A percentile compares a stretch with the other conserved stretches of the same genome.
These are phyloP conservation scores for Athripsodes cinereus DNA, from an alignment of 2,888 invertebrate species.

Conservation along the genomic window DNA sequence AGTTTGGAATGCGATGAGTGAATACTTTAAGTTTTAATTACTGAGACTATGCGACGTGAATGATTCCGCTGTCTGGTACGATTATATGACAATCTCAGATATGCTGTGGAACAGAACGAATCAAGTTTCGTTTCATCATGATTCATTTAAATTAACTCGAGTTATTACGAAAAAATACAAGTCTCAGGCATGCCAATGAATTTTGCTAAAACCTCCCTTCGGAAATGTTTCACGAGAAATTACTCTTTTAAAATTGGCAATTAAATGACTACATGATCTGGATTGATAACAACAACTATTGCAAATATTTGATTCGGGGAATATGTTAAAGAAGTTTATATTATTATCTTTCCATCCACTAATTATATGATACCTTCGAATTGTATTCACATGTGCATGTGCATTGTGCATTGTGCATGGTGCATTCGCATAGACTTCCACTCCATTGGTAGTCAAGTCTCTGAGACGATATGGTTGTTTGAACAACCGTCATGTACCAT, in stretches of 20 bases:
- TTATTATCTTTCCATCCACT: too few species aligned
- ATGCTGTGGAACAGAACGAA: background rate
- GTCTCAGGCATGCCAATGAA: background rate
- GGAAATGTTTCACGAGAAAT: background rate
- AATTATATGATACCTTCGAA: too few species aligned
- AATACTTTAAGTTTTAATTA: slow-evolving; percentile 3
- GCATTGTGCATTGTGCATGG: too few species aligned
- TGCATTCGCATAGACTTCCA: too few species aligned
- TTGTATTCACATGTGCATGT: too few species aligned
- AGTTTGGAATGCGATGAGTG: background rate
- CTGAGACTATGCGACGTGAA: slow-evolving; percentile 2
- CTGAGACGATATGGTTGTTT: too few species aligned
- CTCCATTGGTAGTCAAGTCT: too few species aligned
- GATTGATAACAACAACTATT: too few species aligned
- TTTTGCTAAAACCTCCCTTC: background rate
- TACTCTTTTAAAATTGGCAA: background rate
- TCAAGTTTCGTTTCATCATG: background rate
- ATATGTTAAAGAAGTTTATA: too few species aligned
- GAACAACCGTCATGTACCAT: too few species aligned
- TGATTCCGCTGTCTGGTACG: slow-evolving; percentile 1
- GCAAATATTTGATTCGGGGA: too few species aligned
- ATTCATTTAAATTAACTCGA: background rate
- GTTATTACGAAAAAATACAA: background rate
- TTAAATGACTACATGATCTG: background rate
- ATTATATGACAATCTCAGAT: background rate